phyloP scores from a whole-genome alignment of 2,888 invertebrate genomes.

The Stramonita haemastoma region DNA sequence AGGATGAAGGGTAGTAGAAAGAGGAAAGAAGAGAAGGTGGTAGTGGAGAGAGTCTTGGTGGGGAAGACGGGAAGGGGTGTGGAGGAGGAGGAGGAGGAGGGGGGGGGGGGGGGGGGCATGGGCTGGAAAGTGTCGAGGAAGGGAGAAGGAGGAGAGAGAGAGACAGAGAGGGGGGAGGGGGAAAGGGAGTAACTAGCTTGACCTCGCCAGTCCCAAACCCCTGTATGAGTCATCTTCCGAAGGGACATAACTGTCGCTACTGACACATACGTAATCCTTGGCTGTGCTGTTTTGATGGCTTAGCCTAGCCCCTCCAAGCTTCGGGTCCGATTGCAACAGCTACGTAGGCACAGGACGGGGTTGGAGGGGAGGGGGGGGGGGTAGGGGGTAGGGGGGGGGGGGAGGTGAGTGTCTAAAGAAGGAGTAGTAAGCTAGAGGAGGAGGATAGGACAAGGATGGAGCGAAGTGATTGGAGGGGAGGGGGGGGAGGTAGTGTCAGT shows the following conservation, averaged over 20 bases:
- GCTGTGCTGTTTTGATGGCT: slow-evolving; percentile 23
- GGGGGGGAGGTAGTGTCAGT: not conserved
- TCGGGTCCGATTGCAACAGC: not conserved
- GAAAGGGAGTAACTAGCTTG: slow-evolving; percentile 19
- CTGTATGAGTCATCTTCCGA: slow-evolving; percentile 25
- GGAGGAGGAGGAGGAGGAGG: not conserved
- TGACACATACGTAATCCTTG: slow-evolving; percentile 36
- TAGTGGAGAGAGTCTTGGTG: not conserved
- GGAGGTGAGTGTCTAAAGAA: not conserved
- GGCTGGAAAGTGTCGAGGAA: not conserved
- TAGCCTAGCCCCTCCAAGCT: not conserved
- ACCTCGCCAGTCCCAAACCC: slow-evolving; percentile 10
- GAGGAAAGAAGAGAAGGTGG: not conserved
- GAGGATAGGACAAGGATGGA: not conserved
- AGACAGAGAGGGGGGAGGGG: not conserved
- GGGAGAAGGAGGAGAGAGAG: not conserved
- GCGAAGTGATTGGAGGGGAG: not conserved
- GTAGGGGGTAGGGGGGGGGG: not conserved
- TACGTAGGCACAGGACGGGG: not conserved
- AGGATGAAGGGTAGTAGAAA: not conserved
- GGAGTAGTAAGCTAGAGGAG: not conserved
- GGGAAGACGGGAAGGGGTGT: not conserved
- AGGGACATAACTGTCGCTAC: slow-evolving; percentile 35
- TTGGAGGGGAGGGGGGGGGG: not conserved
- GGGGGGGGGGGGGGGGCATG: not conserved